Evolutionary conservation across 1,140 invertebrate species (phyloP).

Genomic region (Bombus vancouverensis): DNA sequence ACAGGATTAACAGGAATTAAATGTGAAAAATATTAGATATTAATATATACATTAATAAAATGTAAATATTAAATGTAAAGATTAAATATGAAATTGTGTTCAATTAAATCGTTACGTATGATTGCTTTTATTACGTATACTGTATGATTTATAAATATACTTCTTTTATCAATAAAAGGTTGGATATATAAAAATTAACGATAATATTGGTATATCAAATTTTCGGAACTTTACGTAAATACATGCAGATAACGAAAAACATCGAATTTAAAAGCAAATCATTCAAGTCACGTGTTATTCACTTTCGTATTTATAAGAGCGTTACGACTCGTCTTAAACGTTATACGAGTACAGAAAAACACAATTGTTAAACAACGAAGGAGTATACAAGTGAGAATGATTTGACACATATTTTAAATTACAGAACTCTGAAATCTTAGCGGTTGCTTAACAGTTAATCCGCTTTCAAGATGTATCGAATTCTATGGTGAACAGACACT

Average conservation of each 20-base stretch:
- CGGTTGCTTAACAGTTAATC: conserved; percentile 6
- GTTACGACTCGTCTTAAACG: neutral
- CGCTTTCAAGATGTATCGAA: conserved; percentile 12
- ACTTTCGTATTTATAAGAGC: neutral
- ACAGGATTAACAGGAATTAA: neutral
- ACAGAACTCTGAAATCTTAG: neutral
- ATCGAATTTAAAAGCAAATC: neutral
- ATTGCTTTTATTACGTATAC: neutral
- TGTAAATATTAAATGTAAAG: no score
- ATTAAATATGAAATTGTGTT: neutral
- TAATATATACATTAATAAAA: no score
- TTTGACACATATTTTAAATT: neutral
- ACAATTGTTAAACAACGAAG: neutral
- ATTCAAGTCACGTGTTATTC: no score
- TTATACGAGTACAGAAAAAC: neutral
- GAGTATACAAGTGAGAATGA: neutral
- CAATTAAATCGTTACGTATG: neutral
- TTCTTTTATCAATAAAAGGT: neutral
- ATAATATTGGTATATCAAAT: neutral
- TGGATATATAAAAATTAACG: neutral
- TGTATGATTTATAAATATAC: neutral
- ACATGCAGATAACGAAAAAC: neutral
- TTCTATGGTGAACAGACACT: neutral
- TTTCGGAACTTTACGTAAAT: neutral
- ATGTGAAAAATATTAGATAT: no score